Percentiles rank a stretch among this genome's conserved stretches.
phyloP scores from a whole-genome alignment of 2,888 invertebrate genomes.

The Chrysotoxum bicinctum region DNA sequence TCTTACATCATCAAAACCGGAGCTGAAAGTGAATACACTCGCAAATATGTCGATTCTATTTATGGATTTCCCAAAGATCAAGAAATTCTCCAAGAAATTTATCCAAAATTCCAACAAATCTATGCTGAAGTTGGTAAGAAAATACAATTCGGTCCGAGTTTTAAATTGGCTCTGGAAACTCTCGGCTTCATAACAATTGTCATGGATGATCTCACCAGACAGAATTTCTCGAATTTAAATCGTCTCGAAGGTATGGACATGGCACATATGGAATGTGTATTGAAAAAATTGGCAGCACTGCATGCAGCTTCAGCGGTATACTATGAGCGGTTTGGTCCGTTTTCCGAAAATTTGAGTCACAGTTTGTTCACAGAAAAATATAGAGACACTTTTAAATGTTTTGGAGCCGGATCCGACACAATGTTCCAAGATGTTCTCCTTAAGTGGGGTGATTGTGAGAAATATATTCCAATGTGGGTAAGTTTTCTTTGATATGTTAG shows the following conservation, averaged over 20 bases:
- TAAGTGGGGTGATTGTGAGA: constrained; percentile 47
- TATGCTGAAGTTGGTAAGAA: constrained; percentile 67
- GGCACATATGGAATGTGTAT: constrained; percentile 76
- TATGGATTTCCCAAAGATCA: constrained; percentile 7
- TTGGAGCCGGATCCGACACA: constrained; percentile 41
- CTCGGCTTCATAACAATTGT: neutral
- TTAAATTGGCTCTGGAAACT: neutral
- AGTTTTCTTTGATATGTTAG: neutral
- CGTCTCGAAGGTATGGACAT: constrained; percentile 69
- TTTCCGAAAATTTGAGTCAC: constrained; percentile 14
- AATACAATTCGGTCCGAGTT: constrained; percentile 57
- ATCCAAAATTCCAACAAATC: constrained; percentile 78
- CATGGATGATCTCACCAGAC: constrained; percentile 76
- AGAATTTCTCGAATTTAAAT: constrained; percentile 58
- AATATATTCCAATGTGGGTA: constrained; percentile 65
- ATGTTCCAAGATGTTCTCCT: constrained; percentile 25
- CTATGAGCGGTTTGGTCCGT: constrained; percentile 26
- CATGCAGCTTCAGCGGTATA: constrained; percentile 79
- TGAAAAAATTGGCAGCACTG: constrained; percentile 78
- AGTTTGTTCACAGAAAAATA: constrained; percentile 4
- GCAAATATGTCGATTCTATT: neutral
- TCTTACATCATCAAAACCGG: constrained; percentile 76
- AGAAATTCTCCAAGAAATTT: constrained; percentile 71
- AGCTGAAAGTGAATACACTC: constrained; percentile 11
- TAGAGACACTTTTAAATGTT: constrained; percentile 27